Evolutionary conservation across 2,797 vertebrate species (phyloP), one percentile per base, ranked within the genome.

Genomic region (Molossus alvarezi): DNA sequence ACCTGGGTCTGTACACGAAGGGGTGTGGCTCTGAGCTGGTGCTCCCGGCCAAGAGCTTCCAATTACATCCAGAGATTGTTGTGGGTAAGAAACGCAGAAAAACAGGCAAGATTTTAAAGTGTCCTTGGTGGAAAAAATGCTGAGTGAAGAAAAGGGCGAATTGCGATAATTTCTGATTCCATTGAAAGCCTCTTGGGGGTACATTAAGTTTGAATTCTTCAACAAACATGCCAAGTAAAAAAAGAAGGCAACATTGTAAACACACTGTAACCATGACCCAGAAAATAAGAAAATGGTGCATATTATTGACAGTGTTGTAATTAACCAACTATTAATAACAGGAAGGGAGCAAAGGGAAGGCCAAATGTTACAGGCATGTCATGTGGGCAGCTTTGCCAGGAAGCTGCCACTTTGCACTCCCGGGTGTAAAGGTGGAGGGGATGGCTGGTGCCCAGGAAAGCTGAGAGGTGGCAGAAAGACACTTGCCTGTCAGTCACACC

Each of bases 221-320:
- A 93, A 25, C 60, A 76, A 94, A 76, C 20, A 33, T 29, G 7
- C 5, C 89, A 93, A 81, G 25, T 81, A 1, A n/a, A 83, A 67
- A 77, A 90, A 37, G 41, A 73, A 79, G 20, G 41, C 27, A 60
- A 88, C 94, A 73, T 58, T 80, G 6, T 51, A 33, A 10, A 10
- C 25, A 67, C 6, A 65, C 11, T 51, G 9, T 84, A 45, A 76
- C 62, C 37, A 62, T 29, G 23, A 37, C 53, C 25, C 64, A 86
- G 33, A 91, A 95, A 65, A 81, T 37, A 73, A 92, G 58, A 13
- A 84, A 41, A 53, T 48, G 76, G 21, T 71, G 86, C 51, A 21
- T 79, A 55, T 89, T 76, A 62, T 6, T 45, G 41, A 45, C 6
- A 45, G 41, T 45, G 41, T 45, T 45, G 41, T 45, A 45, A 45